A percentile compares a stretch with the other conserved stretches of the same genome.
These are phyloP conservation scores for Hypolimnas misippus DNA, from an alignment of 2,888 invertebrate genomes.

Conservation along the genomic window DNA sequence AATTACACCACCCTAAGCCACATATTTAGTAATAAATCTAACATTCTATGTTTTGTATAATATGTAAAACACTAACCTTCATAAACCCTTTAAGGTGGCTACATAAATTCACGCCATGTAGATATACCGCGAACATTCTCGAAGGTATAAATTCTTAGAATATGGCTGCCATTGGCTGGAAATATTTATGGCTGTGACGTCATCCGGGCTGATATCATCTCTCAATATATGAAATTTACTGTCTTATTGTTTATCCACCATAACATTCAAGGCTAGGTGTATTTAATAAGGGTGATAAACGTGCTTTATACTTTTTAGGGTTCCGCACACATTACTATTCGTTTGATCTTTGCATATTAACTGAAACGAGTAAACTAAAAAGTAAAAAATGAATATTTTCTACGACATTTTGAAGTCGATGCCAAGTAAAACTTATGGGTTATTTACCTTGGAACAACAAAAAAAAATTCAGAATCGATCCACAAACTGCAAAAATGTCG, in stretches of 20 bases:
- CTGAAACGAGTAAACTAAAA: no score
- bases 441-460: no score
- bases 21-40: not conserved
- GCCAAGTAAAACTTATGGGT: no score
- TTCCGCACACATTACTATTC: no score
- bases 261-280: not conserved
- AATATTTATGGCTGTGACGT: slow-evolving; percentile 35
- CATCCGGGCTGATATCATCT: slow-evolving; percentile 34
- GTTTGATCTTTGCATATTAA: no score
- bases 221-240: slow-evolving; percentile 30
- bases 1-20: not conserved
- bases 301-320: not conserved
- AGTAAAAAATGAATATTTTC: no score
- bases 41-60: not conserved
- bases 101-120: slow-evolving; percentile 18
- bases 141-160: slow-evolving; percentile 37
- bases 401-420: no score
- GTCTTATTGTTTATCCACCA: slow-evolving; percentile 29
- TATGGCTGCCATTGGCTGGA: slow-evolving; percentile 37
- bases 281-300: not conserved
- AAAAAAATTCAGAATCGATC: no score
- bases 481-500: no score
- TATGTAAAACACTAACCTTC: slow-evolving; percentile 16
- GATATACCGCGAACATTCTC: slow-evolving; percentile 22
- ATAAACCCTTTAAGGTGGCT: slow-evolving; percentile 10